Evolutionary conservation across 2,888 invertebrate species (phyloP), one percentile per base, ranked within the genome.

Genomic region (Platycheirus albimanus): DNA sequence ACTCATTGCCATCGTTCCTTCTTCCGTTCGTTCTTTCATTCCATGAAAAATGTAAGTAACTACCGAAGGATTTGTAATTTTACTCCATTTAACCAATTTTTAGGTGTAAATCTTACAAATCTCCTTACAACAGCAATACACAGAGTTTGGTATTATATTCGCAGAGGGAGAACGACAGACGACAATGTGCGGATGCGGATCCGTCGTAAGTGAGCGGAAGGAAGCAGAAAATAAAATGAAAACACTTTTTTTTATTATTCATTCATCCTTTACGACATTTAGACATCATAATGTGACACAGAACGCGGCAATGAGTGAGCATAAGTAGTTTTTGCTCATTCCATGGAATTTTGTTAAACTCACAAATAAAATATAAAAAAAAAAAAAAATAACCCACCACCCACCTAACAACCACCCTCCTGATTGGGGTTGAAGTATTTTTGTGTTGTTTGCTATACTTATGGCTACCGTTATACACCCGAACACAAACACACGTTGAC

Each of bases 21-120:
- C 19, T 13, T 38, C 13, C n/a, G n/a, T 20, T 19, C 10, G n/a
- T 13, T 20, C 43, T 20, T 24, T 61, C 17, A 28, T 64, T 64
- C 30, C 36, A 36, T 10, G 36, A 10, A 33, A 51, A 33, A 43
- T 47, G 71, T 61, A 78, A 74, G 72, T 74, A 83, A 78, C 83
- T 78, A 24, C 72, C 58, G 74, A 69, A 64, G 83, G 78, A 78
- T 78, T 83, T 83, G 83, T 83, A 74, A 83, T 74, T 78, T 78
- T 78, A 78, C 83, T 78, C 83, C 83, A 74, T 78, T 83, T 83
- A 78, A 78, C 69, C 83, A 83, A 83, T 83, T 83, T 77, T 56
- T 58, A 83, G 78, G 78, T 83, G 78, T 58, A 69, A 83, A 83
- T 77, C 78, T 51, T 64, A 56, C 78, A 74, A 83, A 83, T 83